A percentile compares a stretch with the other conserved stretches of the same genome.
Evolutionary conservation across 2,888 invertebrate species (phyloP).

Genomic region (Arge pagana): DNA sequence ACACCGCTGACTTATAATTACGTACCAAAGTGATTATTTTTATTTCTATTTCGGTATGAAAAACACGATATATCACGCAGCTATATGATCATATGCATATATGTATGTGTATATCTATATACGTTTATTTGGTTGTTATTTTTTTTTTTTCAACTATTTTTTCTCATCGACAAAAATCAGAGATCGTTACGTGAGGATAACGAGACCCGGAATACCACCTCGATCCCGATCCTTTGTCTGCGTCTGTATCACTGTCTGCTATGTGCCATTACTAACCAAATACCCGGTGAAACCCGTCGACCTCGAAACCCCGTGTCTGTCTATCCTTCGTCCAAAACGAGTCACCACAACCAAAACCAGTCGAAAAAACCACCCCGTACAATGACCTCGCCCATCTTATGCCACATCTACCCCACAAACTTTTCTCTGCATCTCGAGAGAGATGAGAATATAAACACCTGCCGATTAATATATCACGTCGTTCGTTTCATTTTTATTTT

Average conservation of each 20-base stretch:
- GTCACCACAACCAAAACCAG: slow-evolving; percentile 1
- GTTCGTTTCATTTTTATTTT: slow-evolving; percentile 25
- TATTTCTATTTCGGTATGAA: slow-evolving; percentile 29
- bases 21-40: slow-evolving; percentile 27
- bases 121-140: slow-evolving; percentile 17
- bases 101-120: slow-evolving; percentile 25
- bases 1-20: slow-evolving; percentile 40
- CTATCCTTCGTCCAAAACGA: slow-evolving; percentile 38
- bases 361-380: slow-evolving; percentile 8
- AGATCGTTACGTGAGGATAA: slow-evolving; percentile 13
- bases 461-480: slow-evolving; percentile 31
- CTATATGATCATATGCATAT: slow-evolving; percentile 28
- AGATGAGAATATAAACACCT: slow-evolving; percentile 17
- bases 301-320: slow-evolving; percentile 41
- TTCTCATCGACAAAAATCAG: slow-evolving; percentile 6
- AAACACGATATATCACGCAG: slow-evolving; percentile 21
- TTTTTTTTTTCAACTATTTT: slow-evolving; percentile 1
- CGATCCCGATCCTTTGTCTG: slow-evolving; percentile 55
- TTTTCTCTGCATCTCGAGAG: slow-evolving; percentile 25
- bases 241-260: slow-evolving; percentile 55
- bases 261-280: slow-evolving; percentile 43
- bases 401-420: slow-evolving; percentile 18
- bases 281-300: slow-evolving; percentile 35
- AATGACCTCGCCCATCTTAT: slow-evolving; percentile 26
- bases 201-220: slow-evolving; percentile 39